These are phyloP conservation scores for Cataglyphis hispanica DNA, from an alignment of 1,140 invertebrate genomes.

Conservation along the genomic window DNA sequence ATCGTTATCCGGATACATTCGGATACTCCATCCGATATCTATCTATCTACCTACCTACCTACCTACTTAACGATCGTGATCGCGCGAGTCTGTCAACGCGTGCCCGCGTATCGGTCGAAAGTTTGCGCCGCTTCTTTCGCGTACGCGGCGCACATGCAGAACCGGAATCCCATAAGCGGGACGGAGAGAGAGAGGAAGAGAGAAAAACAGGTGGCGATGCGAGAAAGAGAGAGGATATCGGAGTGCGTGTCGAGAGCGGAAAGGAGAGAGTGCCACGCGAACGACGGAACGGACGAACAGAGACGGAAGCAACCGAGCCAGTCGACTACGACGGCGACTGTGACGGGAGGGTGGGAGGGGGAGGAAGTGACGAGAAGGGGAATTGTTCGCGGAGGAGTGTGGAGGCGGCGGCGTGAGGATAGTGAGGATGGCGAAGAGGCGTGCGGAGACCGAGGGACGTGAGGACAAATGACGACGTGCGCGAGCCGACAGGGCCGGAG, in stretches of 20 bases:
- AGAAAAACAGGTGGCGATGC: neutral
- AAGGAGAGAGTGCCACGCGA: conserved; percentile 67
- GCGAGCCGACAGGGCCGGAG: conserved; percentile 75
- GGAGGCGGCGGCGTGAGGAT: conserved; percentile 8
- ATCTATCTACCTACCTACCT: neutral
- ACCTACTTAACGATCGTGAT: conserved; percentile 17
- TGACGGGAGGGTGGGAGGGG: too few relatives aligned
- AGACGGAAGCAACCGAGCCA: conserved; percentile 38
- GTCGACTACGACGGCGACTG: conserved; percentile 22
- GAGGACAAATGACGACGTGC: conserved; percentile 75
- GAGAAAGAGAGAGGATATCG: neutral
- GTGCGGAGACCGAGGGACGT: conserved; percentile 20
- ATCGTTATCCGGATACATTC: conserved; percentile 20
- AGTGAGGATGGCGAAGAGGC: conserved; percentile 22
- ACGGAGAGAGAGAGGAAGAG: neutral
- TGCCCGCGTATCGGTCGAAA: conserved; percentile 29
- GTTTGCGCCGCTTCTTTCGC: neutral
- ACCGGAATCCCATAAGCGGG: neutral
- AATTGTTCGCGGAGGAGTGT: conserved; percentile 28
- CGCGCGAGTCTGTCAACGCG: conserved; percentile 9
- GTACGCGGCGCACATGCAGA: neutral
- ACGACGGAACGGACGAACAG: conserved; percentile 49
- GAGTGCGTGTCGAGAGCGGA: neutral
- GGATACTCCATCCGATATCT: neutral
- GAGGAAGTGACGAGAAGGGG: neutral